A percentile compares a stretch with the other conserved stretches of the same genome.
phyloP scores from a whole-genome alignment of 1,140 invertebrate genomes.

The Ostrea edulis region DNA sequence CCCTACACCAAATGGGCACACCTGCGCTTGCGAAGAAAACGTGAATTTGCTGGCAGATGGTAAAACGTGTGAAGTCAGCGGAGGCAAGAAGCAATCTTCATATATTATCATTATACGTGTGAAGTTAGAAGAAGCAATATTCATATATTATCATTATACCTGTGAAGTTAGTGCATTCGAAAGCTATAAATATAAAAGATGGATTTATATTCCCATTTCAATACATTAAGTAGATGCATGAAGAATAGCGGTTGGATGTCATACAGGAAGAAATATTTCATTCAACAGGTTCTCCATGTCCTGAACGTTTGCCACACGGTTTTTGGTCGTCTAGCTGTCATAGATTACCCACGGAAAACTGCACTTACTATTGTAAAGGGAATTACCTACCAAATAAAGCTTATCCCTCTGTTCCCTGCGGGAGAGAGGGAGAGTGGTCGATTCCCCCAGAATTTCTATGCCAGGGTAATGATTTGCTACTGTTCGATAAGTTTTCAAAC shows the following conservation, averaged over 20 bases:
- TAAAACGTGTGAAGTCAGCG: conserved; percentile 3
- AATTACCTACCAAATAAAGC: conserved; percentile 9
- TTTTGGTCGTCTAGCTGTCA: neutral
- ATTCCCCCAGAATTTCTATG: neutral
- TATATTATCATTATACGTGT: conserved; percentile 26
- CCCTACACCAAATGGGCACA: conserved; percentile 31
- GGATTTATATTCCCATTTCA: neutral
- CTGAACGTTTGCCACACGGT: neutral
- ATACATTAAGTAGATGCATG: neutral
- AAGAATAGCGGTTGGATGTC: neutral
- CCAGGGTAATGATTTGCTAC: neutral
- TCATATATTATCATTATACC: neutral
- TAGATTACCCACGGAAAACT: neutral
- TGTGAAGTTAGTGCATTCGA: neutral
- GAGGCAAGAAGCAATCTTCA: neutral
- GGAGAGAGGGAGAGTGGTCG: conserved; percentile 6
- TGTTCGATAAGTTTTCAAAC: neutral
- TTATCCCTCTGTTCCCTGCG: neutral
- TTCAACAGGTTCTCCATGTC: neutral
- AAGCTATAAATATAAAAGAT: neutral
- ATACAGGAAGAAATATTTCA: neutral
- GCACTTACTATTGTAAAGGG: conserved; percentile 12
- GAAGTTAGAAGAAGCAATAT: neutral
- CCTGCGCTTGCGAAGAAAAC: conserved; percentile 42
- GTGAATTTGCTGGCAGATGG: conserved; percentile 16